A percentile compares a stretch with the other conserved stretches of the same genome.
Evolutionary conservation across 2,113 vertebrate species (phyloP).

Genomic region (Piprites chloris): DNA sequence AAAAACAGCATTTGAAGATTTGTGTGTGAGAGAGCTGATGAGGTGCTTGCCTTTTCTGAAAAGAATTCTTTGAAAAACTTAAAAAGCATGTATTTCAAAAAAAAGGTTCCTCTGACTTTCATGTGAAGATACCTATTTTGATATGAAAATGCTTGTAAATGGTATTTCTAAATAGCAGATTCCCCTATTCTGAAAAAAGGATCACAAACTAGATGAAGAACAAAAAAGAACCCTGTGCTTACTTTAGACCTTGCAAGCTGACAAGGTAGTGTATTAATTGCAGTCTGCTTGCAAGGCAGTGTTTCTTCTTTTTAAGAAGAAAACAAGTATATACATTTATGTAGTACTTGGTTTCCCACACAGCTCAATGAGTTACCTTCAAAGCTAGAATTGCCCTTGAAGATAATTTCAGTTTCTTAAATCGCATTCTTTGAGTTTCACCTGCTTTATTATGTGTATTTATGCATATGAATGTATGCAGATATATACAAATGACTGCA

Average conservation of each 20-base stretch:
- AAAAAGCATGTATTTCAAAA: conserved; percentile 49
- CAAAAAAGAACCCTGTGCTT: background rate
- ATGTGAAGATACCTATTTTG: conserved; percentile 54
- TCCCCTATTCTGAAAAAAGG: background rate
- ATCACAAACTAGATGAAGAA: background rate
- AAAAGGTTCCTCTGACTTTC: conserved; percentile 36
- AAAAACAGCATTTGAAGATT: conserved; percentile 66
- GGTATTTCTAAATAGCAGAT: conserved; percentile 12
- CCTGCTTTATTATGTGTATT: background rate
- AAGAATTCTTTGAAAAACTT: conserved; percentile 65
- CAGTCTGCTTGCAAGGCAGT: background rate
- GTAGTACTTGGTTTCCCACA: background rate
- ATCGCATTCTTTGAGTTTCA: conserved; percentile 3
- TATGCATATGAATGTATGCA: background rate
- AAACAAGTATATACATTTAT: background rate
- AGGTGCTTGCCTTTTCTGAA: conserved; percentile 63
- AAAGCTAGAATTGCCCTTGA: background rate
- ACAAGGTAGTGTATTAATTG: conserved; percentile 9
- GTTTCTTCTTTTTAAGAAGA: background rate
- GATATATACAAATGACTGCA: background rate
- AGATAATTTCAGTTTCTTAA: conserved; percentile 20
- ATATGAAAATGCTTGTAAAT: conserved; percentile 52
- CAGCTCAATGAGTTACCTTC: background rate
- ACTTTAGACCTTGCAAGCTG: background rate
- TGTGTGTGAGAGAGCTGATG: conserved; percentile 53